phyloP scores from a whole-genome alignment of 1,140 invertebrate genomes.

The Dysdera silvatica region DNA sequence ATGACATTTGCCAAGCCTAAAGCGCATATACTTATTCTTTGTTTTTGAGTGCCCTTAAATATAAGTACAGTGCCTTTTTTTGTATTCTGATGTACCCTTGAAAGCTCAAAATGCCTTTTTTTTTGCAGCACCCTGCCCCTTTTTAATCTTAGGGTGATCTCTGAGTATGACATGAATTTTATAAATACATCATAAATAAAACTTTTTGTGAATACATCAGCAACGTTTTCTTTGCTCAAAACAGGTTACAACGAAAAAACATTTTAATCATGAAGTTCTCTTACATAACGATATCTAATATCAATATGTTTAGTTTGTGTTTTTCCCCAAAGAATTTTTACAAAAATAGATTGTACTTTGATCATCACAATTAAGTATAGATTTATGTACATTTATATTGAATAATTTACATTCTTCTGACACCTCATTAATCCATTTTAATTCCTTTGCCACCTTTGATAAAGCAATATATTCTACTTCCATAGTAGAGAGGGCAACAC shows the following conservation, averaged over 20 bases:
- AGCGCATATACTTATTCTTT: too few species aligned
- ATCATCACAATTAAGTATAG: neutral
- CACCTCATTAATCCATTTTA: slow-evolving; percentile 2
- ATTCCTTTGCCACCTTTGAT: slow-evolving; percentile 8
- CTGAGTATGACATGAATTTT: too few species aligned
- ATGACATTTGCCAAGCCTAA: too few species aligned
- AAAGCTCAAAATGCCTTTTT: too few species aligned
- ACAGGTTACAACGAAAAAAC: slow-evolving; percentile 26
- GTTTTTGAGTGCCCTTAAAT: too few species aligned
- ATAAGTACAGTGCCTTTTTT: too few species aligned
- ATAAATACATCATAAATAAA: slow-evolving; percentile 4
- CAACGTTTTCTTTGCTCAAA: neutral
- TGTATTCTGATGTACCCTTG: too few species aligned
- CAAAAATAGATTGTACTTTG: too few species aligned
- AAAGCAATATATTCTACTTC: slow-evolving; percentile 28
- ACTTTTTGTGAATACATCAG: slow-evolving; percentile 29
- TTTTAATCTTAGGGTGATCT: too few species aligned
- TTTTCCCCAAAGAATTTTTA: too few species aligned
- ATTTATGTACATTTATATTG: neutral
- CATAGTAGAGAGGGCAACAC: slow-evolving; percentile 16
- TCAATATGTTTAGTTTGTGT: slow-evolving; percentile 37
- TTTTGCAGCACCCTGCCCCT: too few species aligned
- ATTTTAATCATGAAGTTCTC: slow-evolving; percentile 40
- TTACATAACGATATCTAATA: slow-evolving; percentile 36
- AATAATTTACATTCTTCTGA: neutral